Base-by-base conservation (phyloP, 2,113 vertebrate species). In the Trogon surrucura region DNA sequence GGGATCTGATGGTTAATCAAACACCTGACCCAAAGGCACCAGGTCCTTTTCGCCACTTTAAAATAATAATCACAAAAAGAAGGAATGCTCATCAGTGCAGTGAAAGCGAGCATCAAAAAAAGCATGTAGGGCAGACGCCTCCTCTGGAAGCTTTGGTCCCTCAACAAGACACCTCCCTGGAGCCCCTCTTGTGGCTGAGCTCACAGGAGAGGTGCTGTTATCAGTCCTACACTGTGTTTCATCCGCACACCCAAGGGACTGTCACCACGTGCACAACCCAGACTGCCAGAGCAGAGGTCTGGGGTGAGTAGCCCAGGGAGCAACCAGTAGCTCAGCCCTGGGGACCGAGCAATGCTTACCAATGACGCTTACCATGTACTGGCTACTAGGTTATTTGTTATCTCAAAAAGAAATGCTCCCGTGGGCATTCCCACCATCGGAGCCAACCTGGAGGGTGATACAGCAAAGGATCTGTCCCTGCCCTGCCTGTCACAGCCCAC, bases 111-210 rank as follows among this genome's bases (percentile, higher is more conserved):
- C 38, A 62, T 36, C 23, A 53, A 71, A 47, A 80, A 23, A 30
- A 0, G 0, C 47, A 26, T n/a, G 65, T 23, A 51, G 30, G n/a
- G 19, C 19, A 66, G 47, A 3, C 57, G 18, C 13, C 29, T 69
- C 7, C 54, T 73, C 65, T 50, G 21, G 36, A 94, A 91, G 17
- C 14, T 85, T 19, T 66, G 19, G 32, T 21, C 3, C 5, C 18
- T 7, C 53, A 70, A 8, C 5, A 47, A n/a, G 83, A 50, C 69
- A 70, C 6, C 18, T 29, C 16, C 32, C 34, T 53, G 21, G 56
- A 66, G 73, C 30, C 51, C 34, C 50, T 66, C 17, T 20, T 32
- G 20, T 2, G 8, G 29, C 41, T 41, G 50, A 80, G 36, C 54
- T 85, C 2, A 2, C 30, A 41, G 23, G 44, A 53, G 85, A 41